Base-by-base conservation (phyloP, 2,113 vertebrate genomes). In the Erinaceus europaeus region DNA sequence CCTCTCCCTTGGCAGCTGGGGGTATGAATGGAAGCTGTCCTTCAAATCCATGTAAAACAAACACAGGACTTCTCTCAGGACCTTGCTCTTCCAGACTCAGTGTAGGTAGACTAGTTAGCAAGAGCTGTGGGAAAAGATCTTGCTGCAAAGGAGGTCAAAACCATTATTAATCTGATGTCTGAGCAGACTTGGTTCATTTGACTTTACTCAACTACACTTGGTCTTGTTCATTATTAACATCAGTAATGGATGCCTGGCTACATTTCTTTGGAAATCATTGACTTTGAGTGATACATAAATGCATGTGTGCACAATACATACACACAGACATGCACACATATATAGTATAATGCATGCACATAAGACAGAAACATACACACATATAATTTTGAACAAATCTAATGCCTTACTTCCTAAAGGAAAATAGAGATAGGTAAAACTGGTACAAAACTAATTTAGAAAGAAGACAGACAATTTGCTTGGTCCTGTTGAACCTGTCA, bases 221-320 rank as follows among this genome's bases (percentile, higher is more conserved):
- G 15, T 62, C 17, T 75, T 75, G 20, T 4, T 64, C 55, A 88
- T 57, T 14, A 67, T 65, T 74, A 80, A 34, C 6, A 36, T 55
- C 36, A 76, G 34, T 88, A 78, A 59, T 62, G 81, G 57, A 81
- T 34, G 2, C 34, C 32, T 76, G 27, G 14, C 18, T 86, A 7
- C 59, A 38, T 86, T 86, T 91, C 21, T 75, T 85, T 91, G 40
- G 38, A 80, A 92, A 67, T 4, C 34, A 40, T n/a, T 74, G 21
- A 40, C 25, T 86, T 61, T 86, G 25, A 34, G 55, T 34, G 4
- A 9, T 44, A 34, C 8, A 29, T 11, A 48, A 13, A 17, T 4
- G 14, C 21, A 69, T 25, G 11, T 15, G 48, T 9, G 34, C 20
- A 65, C 25, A 21, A 4, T 9, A 29, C 3, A 20, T 38, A n/a